A percentile compares a stretch with the other conserved stretches of the same genome.
These are phyloP conservation scores for Bos javanicus DNA, from an alignment of 2,113 vertebrate species.

Conservation along the genomic window DNA sequence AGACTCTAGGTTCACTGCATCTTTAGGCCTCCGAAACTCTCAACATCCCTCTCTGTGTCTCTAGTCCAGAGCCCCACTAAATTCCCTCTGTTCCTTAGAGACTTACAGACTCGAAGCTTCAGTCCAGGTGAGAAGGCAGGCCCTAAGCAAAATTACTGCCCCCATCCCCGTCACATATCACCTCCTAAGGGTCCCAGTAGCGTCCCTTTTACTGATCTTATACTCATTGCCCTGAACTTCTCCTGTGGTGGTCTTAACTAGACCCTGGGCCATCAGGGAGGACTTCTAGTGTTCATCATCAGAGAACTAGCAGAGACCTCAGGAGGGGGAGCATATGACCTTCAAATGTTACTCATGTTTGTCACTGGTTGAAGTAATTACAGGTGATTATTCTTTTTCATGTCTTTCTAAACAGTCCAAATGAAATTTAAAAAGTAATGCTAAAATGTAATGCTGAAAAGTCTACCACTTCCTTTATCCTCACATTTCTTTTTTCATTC, in stretches of 20 bases:
- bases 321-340: accelerated
- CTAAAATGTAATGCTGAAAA: not conserved
- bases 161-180: accelerated
- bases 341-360: not conserved
- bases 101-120: not conserved
- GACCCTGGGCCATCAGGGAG: not conserved
- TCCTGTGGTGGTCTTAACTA: too few species aligned
- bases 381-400: not conserved
- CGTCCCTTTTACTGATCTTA: accelerated
- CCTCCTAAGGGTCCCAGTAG: accelerated
- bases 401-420: not conserved
- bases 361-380: not conserved
- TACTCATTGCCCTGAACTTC: not conserved
- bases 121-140: not conserved
- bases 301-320: too few species aligned
- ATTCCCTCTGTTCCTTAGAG: not conserved
- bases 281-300: not conserved
- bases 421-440: not conserved
- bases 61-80: not conserved
- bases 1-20: not conserved
- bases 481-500: not conserved
- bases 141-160: too few species aligned
- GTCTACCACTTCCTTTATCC: not conserved
- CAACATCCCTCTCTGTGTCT: not conserved
- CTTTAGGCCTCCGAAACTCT: not conserved